Evolutionary conservation across 2,888 invertebrate genomes (phyloP).

Genomic region (Polydrusus tereticollis): DNA sequence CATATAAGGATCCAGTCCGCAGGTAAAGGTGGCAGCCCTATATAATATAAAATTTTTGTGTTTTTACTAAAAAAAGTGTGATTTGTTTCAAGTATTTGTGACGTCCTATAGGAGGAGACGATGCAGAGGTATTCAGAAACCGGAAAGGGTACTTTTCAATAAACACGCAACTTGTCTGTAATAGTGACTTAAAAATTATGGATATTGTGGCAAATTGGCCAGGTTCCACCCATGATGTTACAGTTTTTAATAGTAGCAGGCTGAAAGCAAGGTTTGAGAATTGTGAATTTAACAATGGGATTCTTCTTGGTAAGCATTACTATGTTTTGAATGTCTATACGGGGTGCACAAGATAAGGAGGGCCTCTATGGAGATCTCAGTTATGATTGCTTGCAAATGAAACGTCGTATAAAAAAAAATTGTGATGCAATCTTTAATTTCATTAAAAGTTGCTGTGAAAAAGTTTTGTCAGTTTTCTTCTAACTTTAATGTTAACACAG

Average conservation of each 20-base stretch:
- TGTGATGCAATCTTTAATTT: not conserved
- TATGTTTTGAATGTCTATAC: not conserved
- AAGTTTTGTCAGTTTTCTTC: not conserved
- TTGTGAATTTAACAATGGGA: conserved; percentile 3
- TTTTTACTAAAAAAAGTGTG: not conserved
- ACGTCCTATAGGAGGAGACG: not conserved
- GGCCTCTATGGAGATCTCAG: too few species aligned
- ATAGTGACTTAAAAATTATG: not conserved
- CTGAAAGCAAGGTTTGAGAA: not conserved
- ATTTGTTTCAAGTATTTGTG: not conserved
- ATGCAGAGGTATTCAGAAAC: not conserved
- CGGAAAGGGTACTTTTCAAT: too few species aligned
- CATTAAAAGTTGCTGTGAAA: not conserved
- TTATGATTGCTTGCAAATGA: not conserved
- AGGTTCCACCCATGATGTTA: too few species aligned
- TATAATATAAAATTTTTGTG: not conserved
- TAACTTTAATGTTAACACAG: not conserved
- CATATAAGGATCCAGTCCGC: too few species aligned
- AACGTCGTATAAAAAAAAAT: not conserved
- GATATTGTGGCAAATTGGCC: too few species aligned
- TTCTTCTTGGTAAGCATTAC: not conserved
- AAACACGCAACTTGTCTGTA: not conserved
- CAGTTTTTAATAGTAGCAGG: conserved; percentile 9
- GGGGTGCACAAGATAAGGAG: not conserved
- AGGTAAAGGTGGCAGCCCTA: not conserved